Base-by-base conservation (phyloP, 35 echinoderm and acorn worm genomes). In the Lytechinus pictus region DNA sequence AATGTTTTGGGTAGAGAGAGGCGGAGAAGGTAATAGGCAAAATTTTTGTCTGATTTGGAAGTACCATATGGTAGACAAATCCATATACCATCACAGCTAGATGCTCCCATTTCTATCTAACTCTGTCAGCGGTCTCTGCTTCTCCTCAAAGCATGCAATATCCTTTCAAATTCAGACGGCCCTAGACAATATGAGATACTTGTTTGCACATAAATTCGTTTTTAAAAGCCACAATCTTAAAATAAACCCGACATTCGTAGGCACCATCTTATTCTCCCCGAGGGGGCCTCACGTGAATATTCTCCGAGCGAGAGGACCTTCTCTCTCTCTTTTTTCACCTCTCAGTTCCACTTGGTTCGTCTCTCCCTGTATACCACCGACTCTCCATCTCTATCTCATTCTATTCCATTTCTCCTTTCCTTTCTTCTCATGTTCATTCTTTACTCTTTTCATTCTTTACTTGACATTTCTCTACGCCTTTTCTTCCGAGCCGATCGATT, bases 191-290 rank as follows among this genome's bases (percentile, higher is more conserved):
- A 79, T 79, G 19, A 79, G 66, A 79, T 79, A 79, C 66, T 79
- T 79, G 66, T 79, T 79, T 79, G 66, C 66, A 79, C 66, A 79
- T 79, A 79, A 79, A 79, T 79, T 79, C 66, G 66, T 79, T 79
- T 79, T 79, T 79, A 79, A 79, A 79, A 79, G 66, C 66, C 66
- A 79, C 66, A 79, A 79, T 79, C 66, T 79, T 79, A 79, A 79
- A 79, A 79, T 79, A 79, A 79, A 79, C 66, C 21, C 66, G 66
- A 79, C 66, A 79, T 79, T 79, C 66, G 66, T 24, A 79, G 66
- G 66, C 66, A 79, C 66, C 66, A n/a, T 79, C 66, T 24, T 79
- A 79, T 24, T 79, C 66, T 24, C 66, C 66, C 66, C n/a, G 12
- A 79, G 66, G 66, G 66, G 66, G 21, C 66, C 66, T 79, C 66